phyloP scores from a whole-genome alignment of 2,888 invertebrate genomes.

The Mimachlamys varia region DNA sequence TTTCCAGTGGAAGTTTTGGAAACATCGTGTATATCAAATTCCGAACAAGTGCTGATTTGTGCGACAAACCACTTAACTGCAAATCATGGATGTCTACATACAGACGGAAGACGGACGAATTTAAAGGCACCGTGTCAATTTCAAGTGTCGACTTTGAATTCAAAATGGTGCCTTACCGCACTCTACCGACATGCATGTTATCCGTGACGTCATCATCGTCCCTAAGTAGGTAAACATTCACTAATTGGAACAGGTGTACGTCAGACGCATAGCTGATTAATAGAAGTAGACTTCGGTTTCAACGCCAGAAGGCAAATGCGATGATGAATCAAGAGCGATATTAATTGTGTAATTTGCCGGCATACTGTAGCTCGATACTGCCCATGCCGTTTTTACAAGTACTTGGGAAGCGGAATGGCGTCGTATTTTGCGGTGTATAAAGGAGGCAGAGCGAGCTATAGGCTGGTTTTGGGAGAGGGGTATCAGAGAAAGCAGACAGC shows the following conservation, averaged over 20 bases:
- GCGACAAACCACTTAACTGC: too few species aligned
- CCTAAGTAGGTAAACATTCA: not conserved
- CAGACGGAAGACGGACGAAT: too few species aligned
- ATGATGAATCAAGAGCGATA: not conserved
- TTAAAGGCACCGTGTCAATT: too few species aligned
- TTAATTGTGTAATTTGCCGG: not conserved
- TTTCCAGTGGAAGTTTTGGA: too few species aligned
- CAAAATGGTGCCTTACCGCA: too few species aligned
- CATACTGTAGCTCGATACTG: not conserved
- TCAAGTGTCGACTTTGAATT: too few species aligned
- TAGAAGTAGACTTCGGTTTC: not conserved
- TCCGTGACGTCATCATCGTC: not conserved
- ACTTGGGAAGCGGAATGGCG: not conserved
- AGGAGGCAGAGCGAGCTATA: too few species aligned
- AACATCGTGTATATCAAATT: too few species aligned
- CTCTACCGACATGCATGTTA: not conserved
- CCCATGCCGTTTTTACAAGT: not conserved
- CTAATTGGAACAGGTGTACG: not conserved
- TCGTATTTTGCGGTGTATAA: too few species aligned
- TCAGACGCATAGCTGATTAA: not conserved
- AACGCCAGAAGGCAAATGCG: conserved; percentile 11
- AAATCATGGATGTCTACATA: too few species aligned
- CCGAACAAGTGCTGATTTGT: too few species aligned
- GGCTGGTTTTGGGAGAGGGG: too few species aligned
- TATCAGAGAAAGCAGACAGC: not conserved